A percentile compares a stretch with the other conserved stretches of the same genome.
phyloP scores from a whole-genome alignment of 1,140 invertebrate species.

The Drosophila erecta region DNA sequence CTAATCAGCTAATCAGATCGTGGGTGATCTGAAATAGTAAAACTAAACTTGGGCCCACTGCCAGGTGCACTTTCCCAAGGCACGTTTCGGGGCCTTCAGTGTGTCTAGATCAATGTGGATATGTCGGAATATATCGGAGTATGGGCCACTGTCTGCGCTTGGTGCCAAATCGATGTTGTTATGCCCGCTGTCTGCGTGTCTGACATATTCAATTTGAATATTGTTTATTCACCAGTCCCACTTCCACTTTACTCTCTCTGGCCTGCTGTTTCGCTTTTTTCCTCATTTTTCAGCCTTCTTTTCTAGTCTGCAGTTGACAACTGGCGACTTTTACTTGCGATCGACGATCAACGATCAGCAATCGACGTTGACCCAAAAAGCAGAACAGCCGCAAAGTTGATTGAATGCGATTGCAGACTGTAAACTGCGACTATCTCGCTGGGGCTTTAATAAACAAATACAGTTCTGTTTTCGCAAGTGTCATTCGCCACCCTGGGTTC shows the following conservation, averaged over 20 bases:
- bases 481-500: constrained; percentile 50
- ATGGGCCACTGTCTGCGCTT: constrained; percentile 14
- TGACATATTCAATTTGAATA: constrained; percentile 76
- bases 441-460: constrained; percentile 35
- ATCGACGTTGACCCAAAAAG: constrained; percentile 72
- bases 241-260: constrained; percentile 27
- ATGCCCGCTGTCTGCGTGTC: constrained; percentile 46
- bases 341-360: constrained; percentile 44
- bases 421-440: constrained; percentile 36
- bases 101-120: constrained; percentile 20
- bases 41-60: constrained; percentile 22
- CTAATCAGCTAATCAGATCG: constrained; percentile 25
- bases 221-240: constrained; percentile 69
- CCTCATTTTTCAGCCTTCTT: constrained; percentile 4
- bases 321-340: constrained; percentile 73
- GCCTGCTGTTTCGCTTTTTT: constrained; percentile 36
- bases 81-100: constrained; percentile 23
- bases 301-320: constrained; percentile 70
- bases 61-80: constrained; percentile 42
- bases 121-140: constrained; percentile 1
- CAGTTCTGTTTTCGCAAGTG: constrained; percentile 55
- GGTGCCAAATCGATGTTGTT: constrained; percentile 35
- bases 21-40: constrained; percentile 20
- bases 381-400: constrained; percentile 57
- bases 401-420: constrained; percentile 65